A percentile compares a stretch with the other conserved stretches of the same genome.
These are phyloP conservation scores for Dinothrombium tinctorium DNA, from an alignment of 1,140 invertebrate genomes.

Conservation along the genomic window DNA sequence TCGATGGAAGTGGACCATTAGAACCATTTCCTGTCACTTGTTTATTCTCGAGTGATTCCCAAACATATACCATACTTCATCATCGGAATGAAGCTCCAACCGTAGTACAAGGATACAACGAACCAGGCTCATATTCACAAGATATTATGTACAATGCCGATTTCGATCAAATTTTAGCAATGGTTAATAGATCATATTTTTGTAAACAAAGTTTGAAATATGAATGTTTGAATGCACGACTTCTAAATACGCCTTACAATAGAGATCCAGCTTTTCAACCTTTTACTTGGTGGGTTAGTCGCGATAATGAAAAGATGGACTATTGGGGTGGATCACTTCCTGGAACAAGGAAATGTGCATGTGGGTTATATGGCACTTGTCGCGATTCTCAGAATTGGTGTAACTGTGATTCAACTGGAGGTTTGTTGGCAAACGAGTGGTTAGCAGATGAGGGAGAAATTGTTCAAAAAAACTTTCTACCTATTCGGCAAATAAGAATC, in stretches of 20 bases:
- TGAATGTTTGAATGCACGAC: slow-evolving; percentile 50
- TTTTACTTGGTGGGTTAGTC: slow-evolving; percentile 76
- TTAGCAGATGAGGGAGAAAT: slow-evolving; percentile 39
- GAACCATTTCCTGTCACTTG: slow-evolving; percentile 67
- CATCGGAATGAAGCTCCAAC: slow-evolving; percentile 34
- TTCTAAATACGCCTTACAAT: slow-evolving; percentile 57
- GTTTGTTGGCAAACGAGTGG: slow-evolving; percentile 26
- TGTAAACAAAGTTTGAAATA: slow-evolving; percentile 74
- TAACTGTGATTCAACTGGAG: slow-evolving; percentile 60
- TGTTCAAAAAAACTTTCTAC: slow-evolving; percentile 68
- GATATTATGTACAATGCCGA: slow-evolving; percentile 67
- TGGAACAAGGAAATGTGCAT: slow-evolving; percentile 73
- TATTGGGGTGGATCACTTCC: slow-evolving; percentile 86
- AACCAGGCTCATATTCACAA: slow-evolving; percentile 63
- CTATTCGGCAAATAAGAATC: slow-evolving; percentile 67
- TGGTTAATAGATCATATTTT: slow-evolving; percentile 55
- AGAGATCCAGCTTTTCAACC: slow-evolving; percentile 31
- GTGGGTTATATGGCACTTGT: slow-evolving; percentile 63
- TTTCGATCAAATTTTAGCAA: slow-evolving; percentile 57
- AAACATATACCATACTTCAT: slow-evolving; percentile 44
- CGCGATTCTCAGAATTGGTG: slow-evolving; percentile 62
- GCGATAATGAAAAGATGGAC: slow-evolving; percentile 75
- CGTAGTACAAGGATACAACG: slow-evolving; percentile 39
- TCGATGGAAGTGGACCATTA: slow-evolving; percentile 81
- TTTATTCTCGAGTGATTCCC: slow-evolving; percentile 29